Conservation (phyloP, 2,113 vertebrate genomes). For the Vombatus ursinus region DNA sequence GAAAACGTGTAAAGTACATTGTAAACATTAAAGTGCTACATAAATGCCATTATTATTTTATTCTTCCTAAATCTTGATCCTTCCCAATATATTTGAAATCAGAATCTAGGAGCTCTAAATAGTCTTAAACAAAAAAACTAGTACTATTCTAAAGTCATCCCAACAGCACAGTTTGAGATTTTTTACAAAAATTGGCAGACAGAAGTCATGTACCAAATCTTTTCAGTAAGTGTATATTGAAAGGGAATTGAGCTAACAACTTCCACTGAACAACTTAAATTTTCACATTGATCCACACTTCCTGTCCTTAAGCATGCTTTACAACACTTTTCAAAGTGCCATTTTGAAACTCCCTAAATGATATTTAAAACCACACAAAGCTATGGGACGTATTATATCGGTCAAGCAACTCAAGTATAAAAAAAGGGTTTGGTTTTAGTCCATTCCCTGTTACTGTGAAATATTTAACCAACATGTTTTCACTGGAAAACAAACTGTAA, state of each 20-base stretch:
- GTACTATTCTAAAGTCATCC: neutral
- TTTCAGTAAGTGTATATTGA: neutral
- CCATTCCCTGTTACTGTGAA: neutral
- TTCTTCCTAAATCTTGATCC: neutral
- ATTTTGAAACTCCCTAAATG: slow-evolving; percentile 8
- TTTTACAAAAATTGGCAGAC: neutral
- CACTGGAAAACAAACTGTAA: neutral
- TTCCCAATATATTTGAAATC: neutral
- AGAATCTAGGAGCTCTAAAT: neutral
- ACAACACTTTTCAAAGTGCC: neutral
- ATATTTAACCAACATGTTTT: neutral
- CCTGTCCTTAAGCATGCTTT: neutral
- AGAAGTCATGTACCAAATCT: neutral
- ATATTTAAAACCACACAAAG: neutral
- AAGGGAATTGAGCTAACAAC: neutral
- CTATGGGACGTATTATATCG: neutral
- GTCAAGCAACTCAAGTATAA: neutral
- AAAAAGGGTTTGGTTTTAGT: neutral
- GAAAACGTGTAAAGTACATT: neutral
- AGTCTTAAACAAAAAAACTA: neutral
- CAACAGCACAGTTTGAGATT: neutral
- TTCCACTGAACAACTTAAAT: neutral
- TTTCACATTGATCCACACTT: neutral
- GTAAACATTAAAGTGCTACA: neutral
- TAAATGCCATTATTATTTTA: neutral